Percentiles rank a stretch among this genome's conserved stretches.
These are phyloP conservation scores for Thomomys bottae DNA, from an alignment of 2,113 vertebrate genomes.

Conservation along the genomic window DNA sequence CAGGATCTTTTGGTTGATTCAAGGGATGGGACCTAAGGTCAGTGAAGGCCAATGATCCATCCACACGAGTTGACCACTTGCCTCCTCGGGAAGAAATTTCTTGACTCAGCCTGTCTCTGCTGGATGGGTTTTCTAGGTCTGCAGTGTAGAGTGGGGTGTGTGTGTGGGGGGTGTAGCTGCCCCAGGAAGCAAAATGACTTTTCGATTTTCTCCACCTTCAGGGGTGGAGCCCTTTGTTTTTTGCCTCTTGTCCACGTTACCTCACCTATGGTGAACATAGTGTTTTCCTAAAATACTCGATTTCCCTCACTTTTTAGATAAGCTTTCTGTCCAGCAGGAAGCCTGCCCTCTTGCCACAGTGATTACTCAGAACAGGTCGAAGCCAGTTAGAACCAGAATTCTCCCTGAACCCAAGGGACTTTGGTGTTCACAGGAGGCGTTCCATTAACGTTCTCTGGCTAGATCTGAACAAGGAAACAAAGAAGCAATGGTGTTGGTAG, in stretches of 20 bases:
- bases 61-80: background rate
- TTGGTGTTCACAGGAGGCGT: background rate
- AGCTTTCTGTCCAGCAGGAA: background rate
- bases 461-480: background rate
- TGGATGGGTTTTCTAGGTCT: background rate
- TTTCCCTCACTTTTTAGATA: background rate
- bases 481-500: background rate
- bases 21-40: background rate
- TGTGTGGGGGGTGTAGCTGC: background rate
- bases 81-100: background rate
- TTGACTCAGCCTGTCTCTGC: background rate
- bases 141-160: too few relatives aligned
- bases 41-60: background rate
- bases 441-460: constrained; percentile 6
- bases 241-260: too few relatives aligned
- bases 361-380: background rate
- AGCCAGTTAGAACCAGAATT: constrained; percentile 2
- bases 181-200: background rate
- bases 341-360: background rate
- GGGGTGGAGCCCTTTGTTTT: background rate
- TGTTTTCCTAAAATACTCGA: background rate
- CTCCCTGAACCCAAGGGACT: background rate
- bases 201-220: background rate
- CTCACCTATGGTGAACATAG: too few relatives aligned
- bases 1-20: background rate